Evolutionary conservation across 2,113 vertebrate genomes (phyloP), one percentile per base, ranked within the genome.

Genomic region (Bombycilla garrulus): DNA sequence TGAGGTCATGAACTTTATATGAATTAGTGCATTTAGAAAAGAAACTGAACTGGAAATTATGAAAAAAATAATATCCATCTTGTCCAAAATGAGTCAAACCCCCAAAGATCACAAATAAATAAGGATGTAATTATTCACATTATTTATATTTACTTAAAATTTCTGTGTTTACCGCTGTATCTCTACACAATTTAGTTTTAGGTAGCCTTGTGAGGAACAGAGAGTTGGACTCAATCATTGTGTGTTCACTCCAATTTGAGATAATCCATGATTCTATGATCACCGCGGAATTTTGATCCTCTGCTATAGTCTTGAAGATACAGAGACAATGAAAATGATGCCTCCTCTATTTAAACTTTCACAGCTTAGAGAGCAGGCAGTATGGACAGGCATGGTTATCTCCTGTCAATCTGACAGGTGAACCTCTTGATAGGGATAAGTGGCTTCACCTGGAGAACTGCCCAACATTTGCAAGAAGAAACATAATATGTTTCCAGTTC

Each of bases 211-310:
- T 33, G 38, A 45, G 21, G 9, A 80, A 17, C 36, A 78, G 8
- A 36, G 40, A 31, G 11, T 36, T 60, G 22, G 25, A 47, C n/a
- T 57, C 31, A 40, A 35, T 53, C 11, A 4, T 71, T 66, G 17
- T 25, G 15, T 0, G 0, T 44, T 16, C 33, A 17, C 25, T 65
- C 26, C 3, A 42, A 2, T 36, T 53, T 48, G 24, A 69, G 7
- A 38, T 54, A 54, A 28, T 72, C 58, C 31, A 10, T 40, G 15
- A 42, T 29, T 47, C 5, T 29, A 2, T 60, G 45, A 47, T 62
- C 15, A 69, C 26, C 13, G 7, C 33, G 38, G 23, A 72, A 61
- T 74, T 81, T 61, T 78, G 10, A 56, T 65, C 15, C 19, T 36
- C 2, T 33, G 29, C 9, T 48, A 21, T 12, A 22, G 22, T 20